Conservation (phyloP, 2,888 invertebrate genomes). For the Candidula unifasciata region DNA sequence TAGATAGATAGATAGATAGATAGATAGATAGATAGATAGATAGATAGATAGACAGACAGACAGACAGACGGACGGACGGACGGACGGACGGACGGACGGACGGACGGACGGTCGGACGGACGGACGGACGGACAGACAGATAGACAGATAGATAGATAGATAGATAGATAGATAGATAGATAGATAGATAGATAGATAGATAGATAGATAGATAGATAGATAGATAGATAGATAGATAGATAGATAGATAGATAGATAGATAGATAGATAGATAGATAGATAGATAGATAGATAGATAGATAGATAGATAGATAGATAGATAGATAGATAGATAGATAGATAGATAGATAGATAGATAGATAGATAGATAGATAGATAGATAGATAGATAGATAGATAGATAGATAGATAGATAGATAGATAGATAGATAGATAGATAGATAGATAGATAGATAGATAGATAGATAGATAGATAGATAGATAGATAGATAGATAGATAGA, state of each 20-base stretch:
- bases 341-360: too few species aligned
- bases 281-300: too few species aligned
- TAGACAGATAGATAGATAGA: neutral
- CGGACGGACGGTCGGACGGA: neutral
- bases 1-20: neutral
- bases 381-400: neutral
- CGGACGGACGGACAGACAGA: neutral
- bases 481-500: too few species aligned
- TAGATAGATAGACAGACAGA: neutral
- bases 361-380: too few species aligned
- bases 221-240: neutral
- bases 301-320: too few species aligned
- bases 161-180: neutral
- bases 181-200: neutral
- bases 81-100: neutral
- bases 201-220: neutral
- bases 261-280: too few species aligned
- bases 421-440: neutral
- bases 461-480: too few species aligned
- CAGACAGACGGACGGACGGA: neutral
- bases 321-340: too few species aligned
- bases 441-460: neutral
- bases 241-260: neutral
- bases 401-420: neutral
- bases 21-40: neutral